These are phyloP conservation scores for Torymus auratus DNA, from an alignment of 2,888 invertebrate genomes.

Conservation along the genomic window DNA sequence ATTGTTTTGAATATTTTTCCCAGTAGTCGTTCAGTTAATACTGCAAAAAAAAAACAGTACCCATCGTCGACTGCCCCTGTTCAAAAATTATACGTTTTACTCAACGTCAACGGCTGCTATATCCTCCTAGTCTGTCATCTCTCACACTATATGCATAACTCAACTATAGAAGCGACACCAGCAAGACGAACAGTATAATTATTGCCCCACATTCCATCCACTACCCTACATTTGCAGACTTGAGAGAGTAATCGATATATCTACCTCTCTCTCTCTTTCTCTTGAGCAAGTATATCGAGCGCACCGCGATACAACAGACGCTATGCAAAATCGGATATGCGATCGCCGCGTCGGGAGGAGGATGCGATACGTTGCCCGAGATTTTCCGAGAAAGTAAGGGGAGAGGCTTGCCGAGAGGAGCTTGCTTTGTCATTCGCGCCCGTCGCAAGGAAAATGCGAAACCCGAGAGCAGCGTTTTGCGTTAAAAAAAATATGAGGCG, in stretches of 20 bases:
- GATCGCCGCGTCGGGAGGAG: constrained; percentile 3
- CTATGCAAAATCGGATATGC: constrained; percentile 52
- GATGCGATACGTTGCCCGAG: constrained; percentile 32
- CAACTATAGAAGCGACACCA: neutral
- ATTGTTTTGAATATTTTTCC: no score
- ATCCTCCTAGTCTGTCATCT: no score
- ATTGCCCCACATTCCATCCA: constrained; percentile 19
- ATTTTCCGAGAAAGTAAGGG: constrained; percentile 51
- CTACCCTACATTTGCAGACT: constrained; percentile 2
- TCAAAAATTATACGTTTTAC: no score
- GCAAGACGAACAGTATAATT: constrained; percentile 23
- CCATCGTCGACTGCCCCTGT: no score
- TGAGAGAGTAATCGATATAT: constrained; percentile 50
- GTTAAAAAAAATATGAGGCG: neutral
- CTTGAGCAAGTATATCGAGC: no score
- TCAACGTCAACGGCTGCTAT: no score
- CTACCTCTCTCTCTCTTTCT: neutral
- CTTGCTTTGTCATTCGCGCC: constrained; percentile 32
- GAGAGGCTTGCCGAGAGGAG: constrained; percentile 2
- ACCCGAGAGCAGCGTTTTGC: constrained; percentile 32
- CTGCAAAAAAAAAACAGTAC: no score
- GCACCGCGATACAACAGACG: neutral
- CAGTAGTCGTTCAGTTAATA: no score
- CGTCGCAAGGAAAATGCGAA: constrained; percentile 21
- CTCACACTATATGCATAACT: no score